Conservation (phyloP, 2,797 vertebrate species). For the Champsocephalus esox region DNA sequence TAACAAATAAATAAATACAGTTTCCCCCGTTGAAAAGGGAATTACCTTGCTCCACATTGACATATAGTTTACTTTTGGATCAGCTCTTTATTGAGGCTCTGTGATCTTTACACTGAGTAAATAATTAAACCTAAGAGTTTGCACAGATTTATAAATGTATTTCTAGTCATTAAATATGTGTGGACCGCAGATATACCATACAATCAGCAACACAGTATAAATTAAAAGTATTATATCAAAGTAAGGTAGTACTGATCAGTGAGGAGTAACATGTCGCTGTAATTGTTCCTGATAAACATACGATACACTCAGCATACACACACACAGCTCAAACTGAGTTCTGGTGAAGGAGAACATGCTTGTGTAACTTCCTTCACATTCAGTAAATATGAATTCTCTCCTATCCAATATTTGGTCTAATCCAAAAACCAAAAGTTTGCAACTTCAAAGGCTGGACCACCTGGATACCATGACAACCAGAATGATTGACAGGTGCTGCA, state of each 20-base stretch:
- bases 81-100: not conserved
- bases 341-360: not conserved
- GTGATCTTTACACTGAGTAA: not conserved
- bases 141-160: not conserved
- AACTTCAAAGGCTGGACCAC: conserved; percentile 28
- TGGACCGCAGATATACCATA: too few species aligned
- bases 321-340: not conserved
- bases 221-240: too few species aligned
- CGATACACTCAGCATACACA: too few species aligned
- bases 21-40: not conserved
- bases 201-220: too few species aligned
- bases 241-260: too few species aligned
- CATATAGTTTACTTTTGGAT: not conserved
- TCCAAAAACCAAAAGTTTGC: not conserved
- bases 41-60: not conserved
- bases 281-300: too few species aligned
- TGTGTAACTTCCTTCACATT: not conserved
- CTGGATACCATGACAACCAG: conserved; percentile 24
- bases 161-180: too few species aligned
- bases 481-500: conserved; percentile 31
- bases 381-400: not conserved
- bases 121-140: too few species aligned
- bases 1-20: not conserved
- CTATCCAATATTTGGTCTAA: not conserved
- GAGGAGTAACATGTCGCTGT: too few species aligned